A percentile compares a stretch with the other conserved stretches of the same genome.
Evolutionary conservation across 2,797 vertebrate genomes (phyloP).

Genomic region (Microcaecilia unicolor): DNA sequence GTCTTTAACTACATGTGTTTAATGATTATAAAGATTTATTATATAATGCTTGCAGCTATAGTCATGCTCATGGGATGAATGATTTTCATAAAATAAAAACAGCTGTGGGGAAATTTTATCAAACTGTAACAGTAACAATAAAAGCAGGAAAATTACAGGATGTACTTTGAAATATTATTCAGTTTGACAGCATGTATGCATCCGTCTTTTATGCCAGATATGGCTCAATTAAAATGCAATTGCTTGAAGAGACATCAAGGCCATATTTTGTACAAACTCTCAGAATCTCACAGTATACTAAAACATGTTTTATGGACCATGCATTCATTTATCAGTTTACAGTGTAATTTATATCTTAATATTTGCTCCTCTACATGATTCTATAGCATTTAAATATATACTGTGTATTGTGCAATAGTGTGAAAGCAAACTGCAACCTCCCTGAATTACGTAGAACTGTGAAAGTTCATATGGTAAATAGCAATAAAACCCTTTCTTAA

Average conservation of each 20-base stretch:
- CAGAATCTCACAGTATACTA: slow-evolving; percentile 12
- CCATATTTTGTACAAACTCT: slow-evolving; percentile 32
- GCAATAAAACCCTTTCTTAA: no score
- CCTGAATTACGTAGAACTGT: no score
- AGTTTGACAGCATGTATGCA: slow-evolving; percentile 28
- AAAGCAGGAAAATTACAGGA: slow-evolving; percentile 55
- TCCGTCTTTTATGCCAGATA: slow-evolving; percentile 27
- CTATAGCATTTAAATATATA: neutral
- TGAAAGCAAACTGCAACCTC: no score
- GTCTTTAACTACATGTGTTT: slow-evolving; percentile 53
- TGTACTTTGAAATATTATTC: slow-evolving; percentile 48
- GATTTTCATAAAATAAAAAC: slow-evolving; percentile 52
- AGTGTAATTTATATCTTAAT: neutral
- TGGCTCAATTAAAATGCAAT: slow-evolving; percentile 44
- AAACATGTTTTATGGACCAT: slow-evolving; percentile 28
- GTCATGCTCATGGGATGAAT: slow-evolving; percentile 49
- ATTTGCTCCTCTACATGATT: neutral
- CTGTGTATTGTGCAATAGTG: no score
- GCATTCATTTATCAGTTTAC: slow-evolving; percentile 15
- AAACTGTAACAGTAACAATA: slow-evolving; percentile 48
- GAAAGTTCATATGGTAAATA: no score
- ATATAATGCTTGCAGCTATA: slow-evolving; percentile 34
- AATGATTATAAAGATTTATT: slow-evolving; percentile 55
- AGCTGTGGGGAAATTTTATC: slow-evolving; percentile 53
- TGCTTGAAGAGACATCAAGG: slow-evolving; percentile 29